Evolutionary conservation across 2,797 vertebrate species (phyloP), one percentile per base, ranked within the genome.

Genomic region (Argentina silus): DNA sequence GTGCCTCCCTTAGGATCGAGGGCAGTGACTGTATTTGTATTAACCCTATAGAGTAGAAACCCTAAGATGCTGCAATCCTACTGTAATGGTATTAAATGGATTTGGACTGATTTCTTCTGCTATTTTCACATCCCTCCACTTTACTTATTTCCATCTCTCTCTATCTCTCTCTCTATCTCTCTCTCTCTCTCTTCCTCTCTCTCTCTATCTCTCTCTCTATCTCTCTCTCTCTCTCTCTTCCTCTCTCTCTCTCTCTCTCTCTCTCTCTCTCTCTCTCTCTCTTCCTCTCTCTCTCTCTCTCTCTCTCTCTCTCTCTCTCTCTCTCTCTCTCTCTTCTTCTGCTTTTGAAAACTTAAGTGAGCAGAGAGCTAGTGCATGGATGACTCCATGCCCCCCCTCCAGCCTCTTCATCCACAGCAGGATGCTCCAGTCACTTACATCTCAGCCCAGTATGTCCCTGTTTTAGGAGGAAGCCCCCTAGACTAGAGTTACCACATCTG

Each of bases 21-120:
- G 45, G 74, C 50, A 76, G 53, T 50, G 51, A 61, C 17, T 63
- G 12, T 61, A 27, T 61, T 8, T 50, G 27, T 36, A 36, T n/a
- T n/a, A n/a, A n/a, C 27, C 27, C 27, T 36, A 36, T 36, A 36
- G 27, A 36, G 27, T 1, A 36, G 4, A 36, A 36, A 17, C 15
- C 55, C 55, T 15, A 11, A 66, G 19, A 48, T 43, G 9, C 27
- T 36, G 27, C 63, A 65, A 6, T 19, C 27, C 27, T 36, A 4
- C 27, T 2, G 19, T 51, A 66, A 66, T 66, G 45, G 64, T 17
- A n/a, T 11, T 19, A 63, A 12, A 44, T n/a, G 42, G 6, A 63
- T 44, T 42, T 43, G 61, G 61, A 42, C 42, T 11, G 43, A 14
- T 44, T 21, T 23, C 36, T 43, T 63, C 14, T 42, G 11, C 3